Base-by-base conservation (phyloP, 2,888 invertebrate species). In the Drosophila falleni region DNA sequence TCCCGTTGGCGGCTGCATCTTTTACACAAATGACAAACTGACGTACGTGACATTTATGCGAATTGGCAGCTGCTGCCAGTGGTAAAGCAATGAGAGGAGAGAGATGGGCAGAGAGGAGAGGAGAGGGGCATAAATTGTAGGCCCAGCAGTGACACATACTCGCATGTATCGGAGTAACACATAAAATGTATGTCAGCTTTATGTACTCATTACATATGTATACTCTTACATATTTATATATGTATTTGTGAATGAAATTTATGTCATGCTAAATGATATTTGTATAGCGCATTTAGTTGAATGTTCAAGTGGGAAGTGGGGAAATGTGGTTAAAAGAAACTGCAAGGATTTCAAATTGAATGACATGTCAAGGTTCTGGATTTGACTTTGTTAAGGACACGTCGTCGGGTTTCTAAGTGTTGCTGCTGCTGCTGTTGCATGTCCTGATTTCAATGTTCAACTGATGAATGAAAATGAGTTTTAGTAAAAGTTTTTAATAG, bases 41-140 rank as follows among this genome's bases (percentile, higher is more conserved):
- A 90, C 87, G 91, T 91, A 91, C 91, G 91, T 91, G 91, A 91
- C 92, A 91, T 91, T 92, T 91, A 91, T 91, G 89, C 87, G 91
- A 92, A 91, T 79, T 85, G 89, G 82, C 86, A 85, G 86, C 76
- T 74, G 78, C 73, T 87, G 84, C 62, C 70, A 35, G 64, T 42
- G 55, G 51, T 16, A 41, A 56, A 63, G 31, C 29, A 23, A 39
- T 29, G 41, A n/a, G 61, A 15, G 35, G 55, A 37, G 47, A 39
- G 55, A 37, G 47, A 35, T 41, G 46, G 19, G 29, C 10, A 5
- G 19, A 16, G 19, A 0, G 9, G 31, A 10, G 31, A 31, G 8
- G 9, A 10, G 47, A 37, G 56, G 16, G 49, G 62, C 62, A 46
- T 44, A 55, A 61, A 44, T 50, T 72, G 67, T 79, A 79, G 75